Conservation (phyloP, 2,888 invertebrate genomes). For the Melinaea marsaeus region DNA sequence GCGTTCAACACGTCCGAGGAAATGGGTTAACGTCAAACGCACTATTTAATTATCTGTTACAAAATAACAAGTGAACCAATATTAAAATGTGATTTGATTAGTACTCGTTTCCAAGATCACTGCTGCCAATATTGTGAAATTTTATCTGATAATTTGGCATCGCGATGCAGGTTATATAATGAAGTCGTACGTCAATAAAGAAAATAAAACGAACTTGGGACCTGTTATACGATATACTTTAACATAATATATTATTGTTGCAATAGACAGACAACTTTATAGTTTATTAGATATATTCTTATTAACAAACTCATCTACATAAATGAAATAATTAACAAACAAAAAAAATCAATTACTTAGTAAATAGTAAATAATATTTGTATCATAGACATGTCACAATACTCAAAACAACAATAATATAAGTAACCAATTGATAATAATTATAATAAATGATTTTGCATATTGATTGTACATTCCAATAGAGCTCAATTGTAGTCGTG, state of each 20-base stretch:
- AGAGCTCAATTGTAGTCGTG: constrained; percentile 22
- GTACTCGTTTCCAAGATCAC: not conserved
- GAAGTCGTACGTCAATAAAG: constrained; percentile 16
- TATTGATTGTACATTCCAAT: constrained; percentile 30
- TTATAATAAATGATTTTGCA: constrained; percentile 30
- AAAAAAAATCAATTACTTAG: too few relatives aligned
- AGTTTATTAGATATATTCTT: too few relatives aligned
- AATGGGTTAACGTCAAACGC: too few relatives aligned
- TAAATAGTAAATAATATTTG: too few relatives aligned
- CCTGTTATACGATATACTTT: not conserved
- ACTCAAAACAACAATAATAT: too few relatives aligned
- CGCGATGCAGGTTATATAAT: constrained; percentile 18
- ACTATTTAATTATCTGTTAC: too few relatives aligned
- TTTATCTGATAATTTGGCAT: constrained; percentile 22
- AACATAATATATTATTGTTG: constrained; percentile 2
- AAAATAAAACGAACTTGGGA: constrained; percentile 17
- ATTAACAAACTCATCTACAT: too few relatives aligned
- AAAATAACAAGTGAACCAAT: too few relatives aligned
- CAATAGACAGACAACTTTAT: too few relatives aligned
- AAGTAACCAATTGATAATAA: constrained; percentile 28
- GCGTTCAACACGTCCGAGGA: too few relatives aligned
- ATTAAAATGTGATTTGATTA: not conserved
- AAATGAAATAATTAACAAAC: too few relatives aligned
- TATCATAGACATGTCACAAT: too few relatives aligned
- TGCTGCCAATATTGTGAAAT: constrained; percentile 15